Conservation (phyloP, 2,888 invertebrate genomes). For the Tupiocoris notatus region DNA sequence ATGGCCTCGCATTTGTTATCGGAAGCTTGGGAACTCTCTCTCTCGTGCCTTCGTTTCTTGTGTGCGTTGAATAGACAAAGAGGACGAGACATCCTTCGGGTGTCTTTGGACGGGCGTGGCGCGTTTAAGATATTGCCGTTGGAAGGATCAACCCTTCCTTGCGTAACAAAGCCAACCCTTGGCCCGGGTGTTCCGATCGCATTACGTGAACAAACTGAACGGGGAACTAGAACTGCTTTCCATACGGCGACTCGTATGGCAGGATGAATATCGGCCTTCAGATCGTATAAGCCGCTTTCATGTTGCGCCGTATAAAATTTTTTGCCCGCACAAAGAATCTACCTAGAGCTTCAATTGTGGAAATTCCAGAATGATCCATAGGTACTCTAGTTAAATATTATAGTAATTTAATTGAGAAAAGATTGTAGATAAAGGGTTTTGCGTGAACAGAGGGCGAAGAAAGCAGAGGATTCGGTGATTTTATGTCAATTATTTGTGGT, state of each 20-base stretch:
- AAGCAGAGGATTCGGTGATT: too few relatives aligned
- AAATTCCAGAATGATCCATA: too few relatives aligned
- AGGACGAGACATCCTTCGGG: background rate
- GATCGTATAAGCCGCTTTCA: too few relatives aligned
- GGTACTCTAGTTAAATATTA: too few relatives aligned
- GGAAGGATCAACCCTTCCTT: conserved; percentile 23
- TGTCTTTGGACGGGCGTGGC: background rate
- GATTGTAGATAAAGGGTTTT: too few relatives aligned
- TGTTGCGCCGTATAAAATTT: too few relatives aligned
- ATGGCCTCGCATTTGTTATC: conserved; percentile 31
- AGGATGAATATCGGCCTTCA: background rate
- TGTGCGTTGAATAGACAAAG: background rate
- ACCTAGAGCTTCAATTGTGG: too few relatives aligned
- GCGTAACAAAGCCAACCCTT: conserved; percentile 5
- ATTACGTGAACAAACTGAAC: background rate
- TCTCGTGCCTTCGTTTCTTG: background rate
- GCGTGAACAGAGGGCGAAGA: too few relatives aligned
- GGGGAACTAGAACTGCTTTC: background rate
- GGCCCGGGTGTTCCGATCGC: background rate
- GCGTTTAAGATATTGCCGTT: conserved; percentile 24
- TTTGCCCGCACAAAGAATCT: too few relatives aligned
- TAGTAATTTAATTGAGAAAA: too few relatives aligned
- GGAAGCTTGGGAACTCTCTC: background rate
- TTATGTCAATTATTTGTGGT: too few relatives aligned
- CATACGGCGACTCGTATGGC: background rate